Percentiles rank a stretch among this genome's conserved stretches.
These are phyloP conservation scores for Cantharis nigra DNA, from an alignment of 2,888 invertebrate species.

Conservation along the genomic window DNA sequence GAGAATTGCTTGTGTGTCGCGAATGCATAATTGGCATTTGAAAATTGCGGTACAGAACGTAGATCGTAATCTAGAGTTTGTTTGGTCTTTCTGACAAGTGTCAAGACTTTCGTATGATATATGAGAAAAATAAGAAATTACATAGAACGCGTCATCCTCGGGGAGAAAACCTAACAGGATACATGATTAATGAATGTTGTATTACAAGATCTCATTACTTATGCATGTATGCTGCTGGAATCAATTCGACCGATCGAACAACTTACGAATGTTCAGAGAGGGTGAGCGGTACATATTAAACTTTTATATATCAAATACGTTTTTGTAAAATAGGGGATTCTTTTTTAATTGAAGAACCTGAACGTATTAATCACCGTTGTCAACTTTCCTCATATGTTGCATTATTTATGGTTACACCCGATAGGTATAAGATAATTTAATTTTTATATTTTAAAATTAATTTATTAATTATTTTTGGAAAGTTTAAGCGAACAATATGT, in stretches of 20 bases:
- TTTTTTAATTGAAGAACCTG: conserved; percentile 22
- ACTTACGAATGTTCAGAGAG: conserved; percentile 29
- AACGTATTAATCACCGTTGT: conserved; percentile 11
- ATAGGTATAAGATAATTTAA: not conserved
- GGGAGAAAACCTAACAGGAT: conserved; percentile 48
- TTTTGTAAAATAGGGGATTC: conserved; percentile 27
- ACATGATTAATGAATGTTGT: conserved; percentile 50
- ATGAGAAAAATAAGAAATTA: conserved; percentile 55
- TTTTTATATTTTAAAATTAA: not conserved
- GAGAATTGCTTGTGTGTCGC: conserved; percentile 55
- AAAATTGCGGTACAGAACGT: conserved; percentile 45
- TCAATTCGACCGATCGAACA: conserved; percentile 37
- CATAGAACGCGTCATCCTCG: conserved; percentile 42
- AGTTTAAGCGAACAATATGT: too few species aligned
- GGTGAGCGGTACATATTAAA: conserved; percentile 27
- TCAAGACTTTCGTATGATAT: conserved; percentile 52
- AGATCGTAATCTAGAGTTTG: conserved; percentile 42
- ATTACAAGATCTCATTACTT: conserved; percentile 44
- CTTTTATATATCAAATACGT: conserved; percentile 27
- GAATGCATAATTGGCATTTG: conserved; percentile 56
- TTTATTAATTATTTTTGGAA: not conserved
- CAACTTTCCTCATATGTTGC: not conserved
- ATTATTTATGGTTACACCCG: not conserved
- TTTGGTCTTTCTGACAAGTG: conserved; percentile 49
- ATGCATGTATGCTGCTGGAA: conserved; percentile 45